Evolutionary conservation across 2,888 invertebrate species (phyloP).

Genomic region (Catocala fraxini): DNA sequence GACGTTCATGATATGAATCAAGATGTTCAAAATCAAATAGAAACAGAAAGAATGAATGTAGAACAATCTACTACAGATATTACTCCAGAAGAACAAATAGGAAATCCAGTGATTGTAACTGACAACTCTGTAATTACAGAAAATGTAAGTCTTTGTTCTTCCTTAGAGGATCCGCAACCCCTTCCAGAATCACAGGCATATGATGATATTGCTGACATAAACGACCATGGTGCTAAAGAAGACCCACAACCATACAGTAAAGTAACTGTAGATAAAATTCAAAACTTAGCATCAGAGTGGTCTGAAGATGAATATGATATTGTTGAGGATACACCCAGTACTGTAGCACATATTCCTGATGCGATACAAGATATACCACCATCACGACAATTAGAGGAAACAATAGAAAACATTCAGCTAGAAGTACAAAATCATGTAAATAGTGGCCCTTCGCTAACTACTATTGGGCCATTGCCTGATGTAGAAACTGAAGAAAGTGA

Average conservation of each 20-base stretch:
- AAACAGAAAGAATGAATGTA: constrained; percentile 16
- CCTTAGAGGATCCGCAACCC: constrained; percentile 22
- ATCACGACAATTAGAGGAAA: constrained; percentile 69
- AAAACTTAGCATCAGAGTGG: constrained; percentile 74
- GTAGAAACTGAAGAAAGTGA: constrained; percentile 57
- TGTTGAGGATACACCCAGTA: constrained; percentile 20
- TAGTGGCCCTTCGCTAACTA: constrained; percentile 27
- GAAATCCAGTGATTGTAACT: constrained; percentile 11
- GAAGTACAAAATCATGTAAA: constrained; percentile 75
- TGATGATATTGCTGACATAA: constrained; percentile 43
- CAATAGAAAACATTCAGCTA: constrained; percentile 82
- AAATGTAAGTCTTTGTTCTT: constrained; percentile 15
- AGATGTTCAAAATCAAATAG: constrained; percentile 9
- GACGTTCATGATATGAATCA: constrained; percentile 10
- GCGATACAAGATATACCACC: constrained; percentile 19
- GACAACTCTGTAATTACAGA: constrained; percentile 25
- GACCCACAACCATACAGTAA: constrained; percentile 33
- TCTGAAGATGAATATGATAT: constrained; percentile 73
- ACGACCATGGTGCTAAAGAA: constrained; percentile 16
- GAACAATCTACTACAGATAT: constrained; percentile 14
- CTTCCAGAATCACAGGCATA: constrained; percentile 46
- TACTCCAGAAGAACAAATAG: constrained; percentile 19
- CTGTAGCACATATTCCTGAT: constrained; percentile 6
- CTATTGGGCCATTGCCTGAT: constrained; percentile 16
- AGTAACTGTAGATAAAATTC: constrained; percentile 60